Evolutionary conservation across 2,113 vertebrate species (phyloP), one percentile per base, ranked within the genome.

Genomic region (Planiliza haematocheilus): DNA sequence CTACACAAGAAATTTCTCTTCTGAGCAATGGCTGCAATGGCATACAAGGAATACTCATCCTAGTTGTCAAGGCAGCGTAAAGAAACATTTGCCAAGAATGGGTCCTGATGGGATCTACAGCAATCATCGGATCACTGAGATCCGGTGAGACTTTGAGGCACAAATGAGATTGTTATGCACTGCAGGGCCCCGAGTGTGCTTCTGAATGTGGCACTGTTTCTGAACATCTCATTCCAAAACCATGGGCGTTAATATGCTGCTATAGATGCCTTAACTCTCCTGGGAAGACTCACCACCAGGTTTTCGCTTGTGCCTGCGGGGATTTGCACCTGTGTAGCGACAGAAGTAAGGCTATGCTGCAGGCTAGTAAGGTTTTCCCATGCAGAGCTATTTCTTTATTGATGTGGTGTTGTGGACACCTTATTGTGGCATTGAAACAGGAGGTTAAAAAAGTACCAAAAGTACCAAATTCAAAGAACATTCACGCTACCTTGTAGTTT

Each of bases 31-130:
- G 5, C 24, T 30, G 24, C 24, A 30, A 30, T 30, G 24, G 24
- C 24, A 30, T 30, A 30, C 24, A 5, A 5, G 24, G 24, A 30
- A 30, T 30, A 30, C 3, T 30, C 24, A 30, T 30, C 24, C 24
- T 2, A 30, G 24, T 30, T 58, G 61, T n/a, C 1, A 62, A n/a
- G 38, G 12, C 9, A 11, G 58, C 20, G 51, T 43, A 14, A 16
- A 18, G n/a, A 13, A 59, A 59, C 45, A 53, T 70, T 13, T 58
- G 43, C 7, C 3, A 20, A 45, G 11, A 4, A 48, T 20, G 4
- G 38, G 20, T 38, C 37, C 62, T 52, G 18, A 65, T 52, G 62
- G 62, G 37, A 41, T 7, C 39, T 18, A 36, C n/a, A 24, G 18
- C 46, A 51, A 24, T 51, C 62, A 65, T 12, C 18, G 48, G 9